Base-by-base conservation (phyloP, 1,140 invertebrate genomes). In the Dendroctonus valens region DNA sequence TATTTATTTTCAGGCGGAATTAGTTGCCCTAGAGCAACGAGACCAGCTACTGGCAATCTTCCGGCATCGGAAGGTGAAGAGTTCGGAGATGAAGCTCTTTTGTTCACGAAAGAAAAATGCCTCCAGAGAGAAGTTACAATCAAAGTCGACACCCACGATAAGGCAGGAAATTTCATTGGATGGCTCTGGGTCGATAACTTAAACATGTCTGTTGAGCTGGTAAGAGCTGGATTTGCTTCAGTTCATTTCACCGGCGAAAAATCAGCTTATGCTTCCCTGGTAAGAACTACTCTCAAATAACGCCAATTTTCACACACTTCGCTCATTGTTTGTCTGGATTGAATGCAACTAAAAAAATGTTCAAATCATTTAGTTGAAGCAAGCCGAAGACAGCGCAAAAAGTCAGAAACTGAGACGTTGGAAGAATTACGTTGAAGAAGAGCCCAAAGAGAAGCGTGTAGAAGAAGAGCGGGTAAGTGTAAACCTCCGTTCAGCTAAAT, bases 81-180 rank as follows among this genome's bases (percentile, higher is more conserved):
- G 5, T 97, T 85, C 75, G 94, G 94, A 0, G 94, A 98, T 67
- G 95, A 98, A 79, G 97, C 97, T 0, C 78, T 94, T 5, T 81
- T 84, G 0, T 97, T 95, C 76, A 97, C 94, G 0, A 94, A 94
- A 70, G 93, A 96, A 69, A 83, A 86, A 61, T 89, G 91, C 68
- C 80, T 98, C 66, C 98, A 99, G 76, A 86, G 91, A 64, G 97
- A 99, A 76, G 94, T 99, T 4, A 87, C 94, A 68, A 90, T 99
- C 54, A 90, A 96, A 74, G 92, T 99, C 39, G 97, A 99, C 76
- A 87, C 88, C 52, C 94, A 95, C 81, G 97, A 99, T 76, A 98
- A 97, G 75, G 88, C 87, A 40, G 93, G 91, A 51, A 96, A 96
- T 69, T 99, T 98, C 75, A 99, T 99, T 76, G 97, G 97, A 5